Percentiles rank a stretch among this genome's conserved stretches.
Conservation (phyloP, 2,113 vertebrate genomes). For the Tychaedon coryphoeus region DNA sequence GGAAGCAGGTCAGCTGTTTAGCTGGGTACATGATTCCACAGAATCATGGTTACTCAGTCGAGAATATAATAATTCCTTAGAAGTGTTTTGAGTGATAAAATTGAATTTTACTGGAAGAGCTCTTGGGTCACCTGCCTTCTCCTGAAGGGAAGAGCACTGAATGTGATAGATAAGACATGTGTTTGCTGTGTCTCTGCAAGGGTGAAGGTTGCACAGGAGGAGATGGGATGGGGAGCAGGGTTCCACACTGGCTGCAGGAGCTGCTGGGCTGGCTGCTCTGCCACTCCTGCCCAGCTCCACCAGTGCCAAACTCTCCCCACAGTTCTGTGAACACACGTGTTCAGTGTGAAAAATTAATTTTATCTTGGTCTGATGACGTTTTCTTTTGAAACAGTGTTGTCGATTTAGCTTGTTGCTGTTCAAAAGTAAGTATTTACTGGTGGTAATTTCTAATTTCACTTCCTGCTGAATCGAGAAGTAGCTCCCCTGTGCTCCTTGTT, state of each 20-base stretch:
- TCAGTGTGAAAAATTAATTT: background rate
- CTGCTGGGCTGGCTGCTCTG: background rate
- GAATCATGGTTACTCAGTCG: background rate
- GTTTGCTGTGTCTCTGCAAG: background rate
- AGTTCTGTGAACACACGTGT: fast-evolving
- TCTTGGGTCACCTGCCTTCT: background rate
- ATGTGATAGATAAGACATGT: background rate
- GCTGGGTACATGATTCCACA: background rate
- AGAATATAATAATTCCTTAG: background rate
- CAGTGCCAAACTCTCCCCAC: background rate
- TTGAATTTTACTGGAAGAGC: background rate
- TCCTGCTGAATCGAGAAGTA: background rate
- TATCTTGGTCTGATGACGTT: background rate
- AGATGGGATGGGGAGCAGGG: background rate
- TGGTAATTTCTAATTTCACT: background rate
- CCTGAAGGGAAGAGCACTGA: background rate
- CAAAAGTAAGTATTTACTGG: background rate
- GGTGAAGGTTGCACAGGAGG: background rate
- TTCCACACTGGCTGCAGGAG: background rate
- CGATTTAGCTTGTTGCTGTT: background rate
- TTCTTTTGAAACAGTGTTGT: background rate
- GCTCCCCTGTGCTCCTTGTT: background rate
- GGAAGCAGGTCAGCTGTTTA: background rate
- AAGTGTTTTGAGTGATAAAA: background rate
- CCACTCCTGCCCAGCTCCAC: background rate